Base-by-base conservation (phyloP, 2,888 invertebrate species). In the Scotopteryx bipunctaria region DNA sequence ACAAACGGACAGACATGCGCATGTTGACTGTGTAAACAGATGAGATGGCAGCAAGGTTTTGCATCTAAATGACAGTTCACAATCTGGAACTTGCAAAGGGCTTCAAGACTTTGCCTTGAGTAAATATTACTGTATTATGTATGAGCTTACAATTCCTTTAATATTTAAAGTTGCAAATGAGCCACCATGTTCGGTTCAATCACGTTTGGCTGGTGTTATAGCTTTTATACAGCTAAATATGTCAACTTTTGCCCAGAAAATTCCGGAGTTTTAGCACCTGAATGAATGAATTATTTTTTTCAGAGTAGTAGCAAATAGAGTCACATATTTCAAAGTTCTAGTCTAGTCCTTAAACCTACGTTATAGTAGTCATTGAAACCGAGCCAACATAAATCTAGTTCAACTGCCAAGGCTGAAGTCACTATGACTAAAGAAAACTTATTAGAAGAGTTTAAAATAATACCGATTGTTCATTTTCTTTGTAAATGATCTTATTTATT, bases 371-470 rank as follows among this genome's bases (percentile, higher is more conserved):
- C 50, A 48, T 83, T 83, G 83, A 82, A 76, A 62, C 60, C 31
- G 52, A 59, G 83, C 83, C 82, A 83, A 81, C 64, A 77, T 62
- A 69, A 70, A 70, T 70, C 61, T 55, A 63, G 61, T 65, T 61
- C 57, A 67, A 67, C 66, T 76, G 75, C 73, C 81, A 81, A 76
- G 70, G 70, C 38, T 57, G 41, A 35, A 41, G 48, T 37, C 36
- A 36, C 46, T 45, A 40, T 41, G 51, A 42, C 48, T 43, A 44
- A 51, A 51, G 25, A 44, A 42, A 45, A 35, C 9, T 32, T 33
- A 37, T 48, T 40, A 47, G 35, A 27, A 23, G 31, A 15, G 14
- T 48, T 44, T 41, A 27, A 37, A 47, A 42, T 38, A 33, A 44
- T 29, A 40, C 48, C 29, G 32, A 48, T 48, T n/a, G n/a, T n/a